Evolutionary conservation across 2,113 vertebrate species (phyloP).

Genomic region (Platichthys stellatus): DNA sequence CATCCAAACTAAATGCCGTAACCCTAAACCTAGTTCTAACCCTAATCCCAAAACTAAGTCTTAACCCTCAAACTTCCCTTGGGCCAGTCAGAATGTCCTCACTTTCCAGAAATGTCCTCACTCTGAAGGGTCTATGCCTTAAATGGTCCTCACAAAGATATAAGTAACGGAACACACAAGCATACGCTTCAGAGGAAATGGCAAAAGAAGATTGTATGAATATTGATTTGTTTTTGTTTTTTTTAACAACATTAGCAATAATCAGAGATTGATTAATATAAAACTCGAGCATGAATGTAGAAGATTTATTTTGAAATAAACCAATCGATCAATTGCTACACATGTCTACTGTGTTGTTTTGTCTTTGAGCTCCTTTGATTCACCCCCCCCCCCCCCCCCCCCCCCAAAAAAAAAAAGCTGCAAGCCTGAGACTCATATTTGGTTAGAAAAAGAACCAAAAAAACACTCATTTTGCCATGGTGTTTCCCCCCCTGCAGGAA

Average conservation of each 20-base stretch:
- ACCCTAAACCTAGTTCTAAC: too few species aligned
- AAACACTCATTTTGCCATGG: constrained; percentile 54
- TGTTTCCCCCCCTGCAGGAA: constrained; percentile 75
- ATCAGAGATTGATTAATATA: constrained; percentile 27
- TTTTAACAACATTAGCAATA: background rate
- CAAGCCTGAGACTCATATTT: constrained; percentile 23
- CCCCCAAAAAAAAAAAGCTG: background rate
- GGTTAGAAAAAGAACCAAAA: constrained; percentile 13
- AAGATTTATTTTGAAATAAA: constrained; percentile 57
- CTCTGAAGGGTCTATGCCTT: too few species aligned
- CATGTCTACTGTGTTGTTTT: constrained; percentile 16
- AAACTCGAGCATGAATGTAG: constrained; percentile 5
- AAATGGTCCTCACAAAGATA: too few species aligned
- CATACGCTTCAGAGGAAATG: constrained; percentile 7
- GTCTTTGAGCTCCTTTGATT: constrained; percentile 13
- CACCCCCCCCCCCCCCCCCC: background rate
- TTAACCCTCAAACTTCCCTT: too few species aligned
- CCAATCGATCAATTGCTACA: background rate
- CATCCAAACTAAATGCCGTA: too few species aligned
- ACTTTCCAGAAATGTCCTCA: too few species aligned
- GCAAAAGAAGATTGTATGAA: background rate
- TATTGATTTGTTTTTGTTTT: too few species aligned
- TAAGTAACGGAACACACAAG: too few species aligned
- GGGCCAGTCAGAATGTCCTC: too few species aligned
- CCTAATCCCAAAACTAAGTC: too few species aligned